Evolutionary conservation across 2,113 vertebrate species (phyloP).

Genomic region (Perca fluviatilis): DNA sequence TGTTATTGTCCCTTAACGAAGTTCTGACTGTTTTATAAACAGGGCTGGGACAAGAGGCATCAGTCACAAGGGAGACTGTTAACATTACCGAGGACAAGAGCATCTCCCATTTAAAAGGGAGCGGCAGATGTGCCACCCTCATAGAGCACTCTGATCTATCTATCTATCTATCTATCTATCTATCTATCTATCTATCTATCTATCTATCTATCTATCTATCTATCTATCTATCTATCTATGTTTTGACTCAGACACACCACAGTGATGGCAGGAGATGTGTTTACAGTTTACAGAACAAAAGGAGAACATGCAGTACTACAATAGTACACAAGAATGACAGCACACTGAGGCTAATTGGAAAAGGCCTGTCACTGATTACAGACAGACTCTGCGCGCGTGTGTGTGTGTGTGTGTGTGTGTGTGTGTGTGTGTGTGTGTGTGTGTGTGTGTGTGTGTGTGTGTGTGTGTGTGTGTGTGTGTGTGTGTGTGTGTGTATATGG

Average conservation of each 20-base stretch:
- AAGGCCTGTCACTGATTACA: constrained; percentile 69
- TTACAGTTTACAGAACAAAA: constrained; percentile 57
- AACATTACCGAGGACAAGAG: constrained; percentile 81
- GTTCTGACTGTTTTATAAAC: constrained; percentile 83
- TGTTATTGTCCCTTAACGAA: constrained; percentile 83
- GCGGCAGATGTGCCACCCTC: constrained; percentile 53
- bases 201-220: constrained; percentile 37
- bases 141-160: constrained; percentile 29
- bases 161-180: constrained; percentile 24
- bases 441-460: neutral
- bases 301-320: constrained; percentile 36
- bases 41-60: constrained; percentile 75
- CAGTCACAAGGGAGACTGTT: constrained; percentile 81
- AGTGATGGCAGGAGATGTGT: constrained; percentile 37
- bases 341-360: constrained; percentile 66
- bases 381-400: constrained; percentile 36
- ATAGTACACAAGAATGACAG: constrained; percentile 55
- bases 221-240: constrained; percentile 11
- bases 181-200: constrained; percentile 40
- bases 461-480: neutral
- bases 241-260: constrained; percentile 14
- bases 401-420: neutral
- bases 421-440: constrained; percentile 1
- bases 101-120: constrained; percentile 53
- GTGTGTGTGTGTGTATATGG: constrained; percentile 39